Base-by-base conservation (phyloP, 2,113 vertebrate genomes). In the Sorex fumeus region DNA sequence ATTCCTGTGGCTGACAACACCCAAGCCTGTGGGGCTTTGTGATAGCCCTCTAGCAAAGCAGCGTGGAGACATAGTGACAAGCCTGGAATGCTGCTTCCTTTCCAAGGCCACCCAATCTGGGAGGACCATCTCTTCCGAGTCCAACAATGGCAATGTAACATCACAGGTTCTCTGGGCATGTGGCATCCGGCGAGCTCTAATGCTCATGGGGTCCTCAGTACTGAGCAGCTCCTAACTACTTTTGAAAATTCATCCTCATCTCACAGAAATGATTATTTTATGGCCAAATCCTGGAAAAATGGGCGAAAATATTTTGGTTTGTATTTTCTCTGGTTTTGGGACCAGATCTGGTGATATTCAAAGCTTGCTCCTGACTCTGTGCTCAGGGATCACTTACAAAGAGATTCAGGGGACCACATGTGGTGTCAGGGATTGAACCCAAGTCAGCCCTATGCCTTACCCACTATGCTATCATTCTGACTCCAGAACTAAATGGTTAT, bases 131-230 rank as follows among this genome's bases (percentile, higher is more conserved):
- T 34, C 34, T 77, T 45, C 67, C 18, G 40, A 32, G 30, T 50
- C 15, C 9, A 6, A 34, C 0, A 0, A 0, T 8, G 30, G 28
- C 18, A 36, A 74, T 25, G 43, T 0, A 3, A 12, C 2, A 0
- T 62, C 18, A 76, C 45, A 32, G 45, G 28, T 43, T 47, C 76
- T 36, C 71, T 50, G n/a, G 18, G 11, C 25, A 21, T 50, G 77
- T 60, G 84, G 47, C 4, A 4, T 27, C 60, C 60, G 30, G 23
- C n/a, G 43, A 6, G n/a, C 34, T 21, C 1, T 47, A 36, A 60
- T 18, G 10, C 67, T 25, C 19, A 3, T 2, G 34, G 40, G 30
- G 19, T 53, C n/a, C 66, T 34, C 3, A 4, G 32, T 32, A 34
- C 77, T 30, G 25, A 53, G 8, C 13, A 47, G 0, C 3, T 18